Percentiles rank a stretch among this genome's conserved stretches.
phyloP scores from a whole-genome alignment of 2,113 vertebrate genomes.

The Bubo scandiacus region DNA sequence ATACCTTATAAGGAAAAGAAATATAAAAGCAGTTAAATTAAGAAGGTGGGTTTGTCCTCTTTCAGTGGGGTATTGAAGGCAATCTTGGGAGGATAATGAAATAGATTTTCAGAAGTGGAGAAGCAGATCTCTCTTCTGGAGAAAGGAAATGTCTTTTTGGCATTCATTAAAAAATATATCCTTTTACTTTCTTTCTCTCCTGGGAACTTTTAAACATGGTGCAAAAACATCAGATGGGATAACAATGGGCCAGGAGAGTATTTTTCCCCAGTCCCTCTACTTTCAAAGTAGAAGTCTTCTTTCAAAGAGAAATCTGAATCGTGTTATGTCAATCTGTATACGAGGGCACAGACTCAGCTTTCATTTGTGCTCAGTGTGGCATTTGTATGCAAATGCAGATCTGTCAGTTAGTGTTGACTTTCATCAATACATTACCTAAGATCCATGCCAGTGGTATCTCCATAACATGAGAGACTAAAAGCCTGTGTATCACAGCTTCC shows the following conservation, averaged over 20 bases:
- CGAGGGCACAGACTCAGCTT: neutral
- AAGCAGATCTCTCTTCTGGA: neutral
- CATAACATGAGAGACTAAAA: neutral
- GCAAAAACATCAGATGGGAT: neutral
- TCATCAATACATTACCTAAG: neutral
- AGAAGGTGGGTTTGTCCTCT: neutral
- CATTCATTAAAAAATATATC: neutral
- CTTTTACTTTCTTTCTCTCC: no score
- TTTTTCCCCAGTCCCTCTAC: neutral
- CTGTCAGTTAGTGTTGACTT: neutral
- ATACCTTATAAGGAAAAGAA: neutral
- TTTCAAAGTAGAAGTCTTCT: neutral
- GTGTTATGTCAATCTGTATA: neutral
- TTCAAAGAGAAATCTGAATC: neutral
- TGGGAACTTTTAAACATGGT: neutral
- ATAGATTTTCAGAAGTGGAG: neutral
- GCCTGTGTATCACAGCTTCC: fast-evolving
- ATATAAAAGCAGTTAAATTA: neutral
- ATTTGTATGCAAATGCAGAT: neutral
- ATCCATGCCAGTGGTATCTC: neutral
- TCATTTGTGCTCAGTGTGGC: neutral
- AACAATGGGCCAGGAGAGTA: neutral
- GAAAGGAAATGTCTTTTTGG: neutral
- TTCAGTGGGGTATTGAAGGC: neutral
- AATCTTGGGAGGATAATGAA: neutral